Evolutionary conservation across 2,113 vertebrate species (phyloP).

Genomic region (Misgurnus mizolepis): DNA sequence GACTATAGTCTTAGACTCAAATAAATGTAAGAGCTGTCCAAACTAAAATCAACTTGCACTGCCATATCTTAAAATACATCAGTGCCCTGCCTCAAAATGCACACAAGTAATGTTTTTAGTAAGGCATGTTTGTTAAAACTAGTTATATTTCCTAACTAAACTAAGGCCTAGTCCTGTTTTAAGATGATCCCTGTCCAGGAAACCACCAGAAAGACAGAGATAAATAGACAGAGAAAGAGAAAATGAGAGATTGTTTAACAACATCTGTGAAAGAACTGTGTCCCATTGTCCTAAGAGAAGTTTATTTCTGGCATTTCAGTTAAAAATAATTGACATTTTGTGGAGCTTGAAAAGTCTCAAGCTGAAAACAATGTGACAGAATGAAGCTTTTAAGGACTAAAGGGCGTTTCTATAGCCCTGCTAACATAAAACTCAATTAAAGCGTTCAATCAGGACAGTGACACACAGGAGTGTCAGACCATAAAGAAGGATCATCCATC

Average conservation of each 20-base stretch:
- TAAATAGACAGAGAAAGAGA: background rate
- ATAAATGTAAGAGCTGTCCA: too few relatives aligned
- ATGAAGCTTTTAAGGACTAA: constrained; percentile 1
- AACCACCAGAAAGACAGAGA: too few relatives aligned
- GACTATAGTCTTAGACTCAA: too few relatives aligned
- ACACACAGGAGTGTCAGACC: background rate
- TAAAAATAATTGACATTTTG: constrained; percentile 33
- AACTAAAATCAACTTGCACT: too few relatives aligned
- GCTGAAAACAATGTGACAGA: background rate
- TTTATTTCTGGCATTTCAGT: constrained; percentile 46
- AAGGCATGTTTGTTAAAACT: too few relatives aligned
- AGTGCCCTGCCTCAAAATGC: too few relatives aligned
- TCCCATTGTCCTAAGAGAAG: background rate
- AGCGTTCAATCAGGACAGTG: constrained; percentile 9
- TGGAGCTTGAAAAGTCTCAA: constrained; percentile 5
- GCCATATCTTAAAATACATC: too few relatives aligned
- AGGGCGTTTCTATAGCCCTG: background rate
- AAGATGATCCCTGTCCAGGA: too few relatives aligned
- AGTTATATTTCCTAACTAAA: too few relatives aligned
- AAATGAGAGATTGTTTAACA: background rate
- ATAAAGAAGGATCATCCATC: constrained; percentile 14
- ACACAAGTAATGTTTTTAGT: too few relatives aligned
- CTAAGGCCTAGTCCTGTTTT: too few relatives aligned
- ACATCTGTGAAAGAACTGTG: too few relatives aligned
- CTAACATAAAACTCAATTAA: constrained; percentile 21